Evolutionary conservation across 1,140 invertebrate species (phyloP).

Genomic region (Atta texana): DNA sequence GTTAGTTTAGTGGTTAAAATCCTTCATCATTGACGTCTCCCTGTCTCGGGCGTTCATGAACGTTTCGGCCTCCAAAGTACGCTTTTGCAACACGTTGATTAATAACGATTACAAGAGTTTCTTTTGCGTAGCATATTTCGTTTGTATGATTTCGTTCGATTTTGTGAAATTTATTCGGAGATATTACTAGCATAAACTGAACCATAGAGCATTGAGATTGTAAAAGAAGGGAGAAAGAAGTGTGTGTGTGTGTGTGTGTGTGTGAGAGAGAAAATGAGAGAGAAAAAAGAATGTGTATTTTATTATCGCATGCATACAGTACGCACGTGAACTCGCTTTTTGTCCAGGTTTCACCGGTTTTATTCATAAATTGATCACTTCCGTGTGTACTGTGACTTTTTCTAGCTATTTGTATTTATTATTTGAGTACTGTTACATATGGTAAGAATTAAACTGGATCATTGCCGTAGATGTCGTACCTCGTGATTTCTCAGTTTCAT

Average conservation of each 20-base stretch:
- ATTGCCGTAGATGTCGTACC: too few relatives aligned
- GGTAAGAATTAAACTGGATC: not conserved
- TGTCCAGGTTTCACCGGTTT: not conserved
- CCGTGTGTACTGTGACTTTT: not conserved
- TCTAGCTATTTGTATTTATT: not conserved
- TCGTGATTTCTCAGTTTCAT: not conserved
- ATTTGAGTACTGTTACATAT: not conserved
- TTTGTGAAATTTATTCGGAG: not conserved
- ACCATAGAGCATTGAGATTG: not conserved
- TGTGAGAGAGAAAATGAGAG: not conserved
- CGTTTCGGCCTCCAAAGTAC: not conserved
- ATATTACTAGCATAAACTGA: too few relatives aligned
- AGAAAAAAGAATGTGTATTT: not conserved
- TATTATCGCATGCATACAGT: not conserved
- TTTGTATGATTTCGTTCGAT: not conserved
- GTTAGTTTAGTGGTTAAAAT: conserved; percentile 44
- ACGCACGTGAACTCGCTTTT: not conserved
- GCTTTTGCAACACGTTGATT: not conserved
- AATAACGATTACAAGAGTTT: not conserved
- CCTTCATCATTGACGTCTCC: conserved; percentile 30
- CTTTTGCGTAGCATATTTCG: not conserved
- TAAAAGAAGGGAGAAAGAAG: not conserved
- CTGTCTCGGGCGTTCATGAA: conserved; percentile 5
- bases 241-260: too few relatives aligned
- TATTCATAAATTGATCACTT: not conserved